Evolutionary conservation across 2,797 vertebrate genomes (phyloP), one percentile per base, ranked within the genome.

Genomic region (Holocentrus rufus): DNA sequence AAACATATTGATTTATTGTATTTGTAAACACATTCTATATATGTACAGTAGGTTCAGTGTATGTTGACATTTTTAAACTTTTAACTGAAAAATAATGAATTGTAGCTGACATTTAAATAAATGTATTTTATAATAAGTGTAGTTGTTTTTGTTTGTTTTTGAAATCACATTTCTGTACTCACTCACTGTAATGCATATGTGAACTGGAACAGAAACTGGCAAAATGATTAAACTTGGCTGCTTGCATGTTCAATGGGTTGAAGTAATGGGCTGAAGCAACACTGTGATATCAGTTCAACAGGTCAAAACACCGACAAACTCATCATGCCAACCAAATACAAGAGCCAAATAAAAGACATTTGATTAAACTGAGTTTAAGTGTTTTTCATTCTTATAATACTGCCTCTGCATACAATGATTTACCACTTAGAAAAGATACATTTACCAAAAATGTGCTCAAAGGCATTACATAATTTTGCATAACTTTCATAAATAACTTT

Each of bases 81-180:
- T n/a, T 69, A 14, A 31, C 25, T 79, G 53, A 34, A 76, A 61
- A 54, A 31, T 65, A 52, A 74, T 55, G 18, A 65, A 57, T 74
- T 73, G 7, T 74, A 20, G 36, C 62, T 68, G 4, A 70, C 52
- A 22, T 59, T 62, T 34, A 53, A 76, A 60, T 81, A 64, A 83
- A 75, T 65, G 1, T 77, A 60, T 84, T 77, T 79, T 69, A 70
- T 77, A 77, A 71, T 34, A 27, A 64, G 46, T 60, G 18, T 61
- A 31, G 27, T 62, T 58, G 18, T 4, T 42, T 7, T 47, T 10
- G 7, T 49, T 58, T 66, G 34, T 61, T 4, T 57, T 44, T 46
- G 18, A 20, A 13, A 31, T 23, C 14, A 30, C 14, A 39, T 49
- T 31, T 31, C 34, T 23, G 25, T 27, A 27, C 25, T 27, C 25